Conservation (phyloP, 2,797 vertebrate genomes). For the Bryconaethiops microstoma region DNA sequence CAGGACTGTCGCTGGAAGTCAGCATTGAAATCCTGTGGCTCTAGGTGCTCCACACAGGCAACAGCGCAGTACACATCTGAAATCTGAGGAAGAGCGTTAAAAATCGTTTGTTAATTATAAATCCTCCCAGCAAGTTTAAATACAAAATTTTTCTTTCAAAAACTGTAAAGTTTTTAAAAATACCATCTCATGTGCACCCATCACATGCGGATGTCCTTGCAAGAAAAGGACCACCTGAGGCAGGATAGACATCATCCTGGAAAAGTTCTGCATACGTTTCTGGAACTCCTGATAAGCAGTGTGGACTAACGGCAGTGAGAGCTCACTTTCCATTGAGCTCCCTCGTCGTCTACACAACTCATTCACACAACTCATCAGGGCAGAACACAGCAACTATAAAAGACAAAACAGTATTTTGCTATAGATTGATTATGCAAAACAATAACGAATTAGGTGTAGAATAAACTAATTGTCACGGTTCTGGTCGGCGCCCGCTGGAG, state of each 20-base stretch:
- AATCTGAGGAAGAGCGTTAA: slow-evolving; percentile 66
- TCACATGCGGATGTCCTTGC: slow-evolving; percentile 44
- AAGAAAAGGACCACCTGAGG: slow-evolving; percentile 64
- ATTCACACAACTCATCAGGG: slow-evolving; percentile 79
- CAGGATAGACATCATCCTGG: slow-evolving; percentile 81
- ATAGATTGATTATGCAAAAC: background rate
- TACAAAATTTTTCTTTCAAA: background rate
- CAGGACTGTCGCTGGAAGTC: slow-evolving; percentile 67
- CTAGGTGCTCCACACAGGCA: slow-evolving; percentile 84
- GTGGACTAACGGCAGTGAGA: slow-evolving; percentile 85
- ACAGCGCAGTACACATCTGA: slow-evolving; percentile 84
- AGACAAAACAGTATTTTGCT: background rate
- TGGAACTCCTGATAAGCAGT: slow-evolving; percentile 83
- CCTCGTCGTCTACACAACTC: slow-evolving; percentile 68
- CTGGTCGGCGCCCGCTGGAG: no score
- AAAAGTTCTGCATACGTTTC: slow-evolving; percentile 90
- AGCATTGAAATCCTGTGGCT: slow-evolving; percentile 64
- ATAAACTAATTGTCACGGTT: no score
- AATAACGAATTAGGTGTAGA: background rate
- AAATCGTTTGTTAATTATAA: no score
- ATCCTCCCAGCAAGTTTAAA: slow-evolving; percentile 45
- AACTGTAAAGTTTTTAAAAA: background rate
- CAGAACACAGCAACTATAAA: slow-evolving; percentile 82
- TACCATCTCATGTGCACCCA: slow-evolving; percentile 68
- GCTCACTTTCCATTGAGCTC: slow-evolving; percentile 6